Base-by-base conservation (phyloP, 2,888 invertebrate genomes). In the Phaedon cochleariae region DNA sequence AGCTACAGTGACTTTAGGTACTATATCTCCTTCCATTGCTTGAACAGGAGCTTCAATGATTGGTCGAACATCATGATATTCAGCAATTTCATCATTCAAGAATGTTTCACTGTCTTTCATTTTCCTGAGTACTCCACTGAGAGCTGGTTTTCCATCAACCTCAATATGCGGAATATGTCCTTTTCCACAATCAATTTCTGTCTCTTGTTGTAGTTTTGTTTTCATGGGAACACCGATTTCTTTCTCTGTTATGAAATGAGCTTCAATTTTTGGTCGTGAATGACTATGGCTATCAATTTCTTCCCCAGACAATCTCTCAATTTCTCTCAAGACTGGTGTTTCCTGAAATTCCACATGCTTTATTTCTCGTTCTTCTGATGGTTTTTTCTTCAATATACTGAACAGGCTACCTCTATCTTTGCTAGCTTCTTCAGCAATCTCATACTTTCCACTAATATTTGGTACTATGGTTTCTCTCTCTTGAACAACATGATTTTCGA, bases 51-150 rank as follows among this genome's bases (percentile, higher is more conserved):
- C 12, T 57, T 6, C 18, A n/a, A 26, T 22, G 12, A 59, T 6
- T 9, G 72, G 69, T 20, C 64, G 48, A 2, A 71, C 73, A 62
- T 75, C 75, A 46, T 75, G 68, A 61, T 67, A 74, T 17, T 51
- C 52, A 12, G 61, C 67, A 34, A 78, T 64, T 71, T 79, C 78
- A 31, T 71, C 60, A 49, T 68, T 63, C 5, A 78, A 45, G 53
- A 78, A 77, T 1, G 70, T 66, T 37, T 72, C 62, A 2, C 68
- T 74, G 1, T 74, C 68, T 37, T 65, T 65, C 48, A 76, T 74
- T 46, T 73, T 29, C n/a, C n/a, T n/a, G n/a, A n/a, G n/a, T n/a
- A n/a, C n/a, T n/a, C n/a, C n/a, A n/a, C n/a, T n/a, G n/a, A n/a
- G n/a, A n/a, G n/a, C n/a, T n/a, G n/a, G n/a, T n/a, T n/a, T n/a